Percentiles rank a stretch among this genome's conserved stretches.
These are phyloP conservation scores for Caenorhabditis drosophilae DNA, from an alignment of 2,888 invertebrate genomes.

Conservation along the genomic window DNA sequence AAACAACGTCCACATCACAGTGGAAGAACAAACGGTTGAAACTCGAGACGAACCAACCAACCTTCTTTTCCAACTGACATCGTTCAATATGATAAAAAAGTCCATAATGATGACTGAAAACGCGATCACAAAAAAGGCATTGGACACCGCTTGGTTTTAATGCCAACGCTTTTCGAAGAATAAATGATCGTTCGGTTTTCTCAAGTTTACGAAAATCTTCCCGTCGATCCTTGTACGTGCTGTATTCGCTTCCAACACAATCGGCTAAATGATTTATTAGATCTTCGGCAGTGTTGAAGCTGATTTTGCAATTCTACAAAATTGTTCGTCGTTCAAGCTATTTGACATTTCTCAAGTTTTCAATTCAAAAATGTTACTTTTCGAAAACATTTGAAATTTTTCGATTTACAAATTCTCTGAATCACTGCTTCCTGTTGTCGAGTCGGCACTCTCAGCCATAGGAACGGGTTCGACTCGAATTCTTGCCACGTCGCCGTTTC, in stretches of 20 bases:
- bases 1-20: no score
- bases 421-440: slow-evolving; percentile 10
- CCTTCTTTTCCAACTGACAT: slow-evolving; percentile 13
- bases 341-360: no score
- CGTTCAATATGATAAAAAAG: slow-evolving; percentile 28
- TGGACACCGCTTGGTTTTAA: neutral
- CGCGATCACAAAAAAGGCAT: slow-evolving; percentile 17
- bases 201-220: slow-evolving; percentile 22
- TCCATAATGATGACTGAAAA: slow-evolving; percentile 5
- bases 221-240: slow-evolving; percentile 1
- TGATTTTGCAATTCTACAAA: neutral
- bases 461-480: no score
- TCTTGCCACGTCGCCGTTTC: no score
- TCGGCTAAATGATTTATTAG: slow-evolving; percentile 9
- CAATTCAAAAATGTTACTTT: no score
- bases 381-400: no score
- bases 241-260: slow-evolving; percentile 2
- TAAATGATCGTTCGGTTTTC: neutral
- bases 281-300: neutral
- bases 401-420: slow-evolving; percentile 7
- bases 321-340: no score
- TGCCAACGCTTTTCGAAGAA: slow-evolving; percentile 10
- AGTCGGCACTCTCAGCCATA: no score
- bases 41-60: no score
- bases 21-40: no score